Evolutionary conservation across 2,888 invertebrate species (phyloP).

Genomic region (Aleiodes testaceus): DNA sequence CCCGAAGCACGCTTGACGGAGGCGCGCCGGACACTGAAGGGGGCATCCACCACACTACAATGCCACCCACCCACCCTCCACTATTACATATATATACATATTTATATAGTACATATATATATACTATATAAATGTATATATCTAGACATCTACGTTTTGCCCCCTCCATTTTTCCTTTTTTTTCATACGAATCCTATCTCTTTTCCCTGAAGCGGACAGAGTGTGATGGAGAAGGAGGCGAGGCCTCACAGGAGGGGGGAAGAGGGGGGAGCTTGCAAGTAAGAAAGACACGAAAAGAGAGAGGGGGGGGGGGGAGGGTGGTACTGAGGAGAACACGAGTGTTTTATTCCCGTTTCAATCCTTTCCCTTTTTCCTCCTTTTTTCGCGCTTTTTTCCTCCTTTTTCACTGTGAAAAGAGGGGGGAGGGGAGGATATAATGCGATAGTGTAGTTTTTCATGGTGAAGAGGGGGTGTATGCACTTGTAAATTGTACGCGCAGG

Average conservation of each 20-base stretch:
- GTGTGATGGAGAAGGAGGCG: slow-evolving; percentile 10
- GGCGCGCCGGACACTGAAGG: slow-evolving; percentile 73
- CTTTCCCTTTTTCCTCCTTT: slow-evolving; percentile 36
- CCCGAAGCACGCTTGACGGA: slow-evolving; percentile 72
- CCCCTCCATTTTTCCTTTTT: slow-evolving; percentile 31
- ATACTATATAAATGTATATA: background rate
- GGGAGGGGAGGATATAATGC: slow-evolving; percentile 19
- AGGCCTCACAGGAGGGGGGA: background rate
- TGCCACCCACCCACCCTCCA: slow-evolving; percentile 36
- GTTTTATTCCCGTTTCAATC: slow-evolving; percentile 24
- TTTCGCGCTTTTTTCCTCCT: slow-evolving; percentile 30
- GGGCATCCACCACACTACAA: slow-evolving; percentile 70
- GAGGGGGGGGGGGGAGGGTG: background rate
- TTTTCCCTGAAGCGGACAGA: background rate
- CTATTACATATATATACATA: background rate
- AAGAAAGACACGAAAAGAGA: background rate
- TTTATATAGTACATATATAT: background rate
- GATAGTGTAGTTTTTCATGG: slow-evolving; percentile 30
- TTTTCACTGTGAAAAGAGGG: background rate
- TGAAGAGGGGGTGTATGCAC: slow-evolving; percentile 32
- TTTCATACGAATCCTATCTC: slow-evolving; percentile 28
- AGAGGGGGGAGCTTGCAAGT: slow-evolving; percentile 4
- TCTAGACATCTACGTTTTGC: slow-evolving; percentile 1
- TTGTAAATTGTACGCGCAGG: slow-evolving; percentile 41
- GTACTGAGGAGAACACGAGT: slow-evolving; percentile 9